A percentile compares a stretch with the other conserved stretches of the same genome.
Conservation (phyloP, 2,888 invertebrate genomes). For the Oscheius sp. region DNA sequence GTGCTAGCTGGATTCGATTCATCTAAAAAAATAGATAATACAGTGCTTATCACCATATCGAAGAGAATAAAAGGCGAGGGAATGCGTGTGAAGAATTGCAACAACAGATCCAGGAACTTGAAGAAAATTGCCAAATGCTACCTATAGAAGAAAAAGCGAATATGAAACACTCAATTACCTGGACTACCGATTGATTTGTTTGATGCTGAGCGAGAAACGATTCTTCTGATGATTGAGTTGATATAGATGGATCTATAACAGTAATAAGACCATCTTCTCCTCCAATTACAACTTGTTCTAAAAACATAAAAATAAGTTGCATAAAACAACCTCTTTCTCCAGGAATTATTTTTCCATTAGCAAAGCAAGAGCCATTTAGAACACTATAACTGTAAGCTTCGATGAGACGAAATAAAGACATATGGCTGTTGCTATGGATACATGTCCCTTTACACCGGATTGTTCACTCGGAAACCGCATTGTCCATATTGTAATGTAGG, state of each 20-base stretch:
- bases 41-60: slow-evolving; percentile 12
- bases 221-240: slow-evolving; percentile 32
- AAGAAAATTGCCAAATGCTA: slow-evolving; percentile 4
- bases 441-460: neutral
- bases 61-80: slow-evolving; percentile 1
- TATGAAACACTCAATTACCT: neutral
- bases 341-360: neutral
- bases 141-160: neutral
- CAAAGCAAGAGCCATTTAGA: slow-evolving; percentile 5
- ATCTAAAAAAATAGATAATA: too few species aligned
- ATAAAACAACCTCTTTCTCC: slow-evolving; percentile 4
- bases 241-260: slow-evolving; percentile 40
- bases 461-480: neutral
- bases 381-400: slow-evolving; percentile 11
- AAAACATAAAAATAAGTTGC: neutral
- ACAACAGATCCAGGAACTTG: slow-evolving; percentile 6
- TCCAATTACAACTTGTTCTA: slow-evolving; percentile 45
- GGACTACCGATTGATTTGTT: slow-evolving; percentile 18
- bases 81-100: slow-evolving; percentile 14
- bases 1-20: slow-evolving; percentile 13
- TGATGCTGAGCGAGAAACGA: slow-evolving; percentile 31
- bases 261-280: slow-evolving; percentile 44
- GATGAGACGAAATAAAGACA: slow-evolving; percentile 23
- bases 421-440: slow-evolving; percentile 17
- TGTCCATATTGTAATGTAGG: too few species aligned